Evolutionary conservation across 1,140 invertebrate genomes (phyloP).

Genomic region (Trigoniulus corallinus): DNA sequence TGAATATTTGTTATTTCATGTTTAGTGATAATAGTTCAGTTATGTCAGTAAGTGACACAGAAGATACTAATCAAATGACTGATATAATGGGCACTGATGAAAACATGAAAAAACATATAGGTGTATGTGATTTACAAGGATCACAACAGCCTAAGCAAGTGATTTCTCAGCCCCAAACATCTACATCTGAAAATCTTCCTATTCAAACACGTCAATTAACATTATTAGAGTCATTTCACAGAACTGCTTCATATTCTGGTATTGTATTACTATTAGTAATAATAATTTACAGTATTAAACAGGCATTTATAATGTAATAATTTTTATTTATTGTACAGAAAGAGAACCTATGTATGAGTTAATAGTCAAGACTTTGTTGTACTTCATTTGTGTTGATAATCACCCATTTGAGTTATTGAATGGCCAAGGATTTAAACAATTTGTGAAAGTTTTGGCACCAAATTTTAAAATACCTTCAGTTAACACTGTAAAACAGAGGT

Average conservation of each 20-base stretch:
- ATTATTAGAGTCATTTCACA: neutral
- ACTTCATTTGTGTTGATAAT: no score
- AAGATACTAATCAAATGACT: neutral
- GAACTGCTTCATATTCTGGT: neutral
- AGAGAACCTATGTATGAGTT: no score
- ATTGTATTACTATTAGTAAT: neutral
- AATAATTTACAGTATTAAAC: neutral
- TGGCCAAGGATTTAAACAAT: no score
- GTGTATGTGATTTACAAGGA: neutral
- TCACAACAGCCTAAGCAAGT: neutral
- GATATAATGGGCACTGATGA: neutral
- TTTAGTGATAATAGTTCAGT: neutral
- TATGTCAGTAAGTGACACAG: neutral
- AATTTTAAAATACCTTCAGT: no score
- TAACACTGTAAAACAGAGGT: no score
- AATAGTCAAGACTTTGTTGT: no score
- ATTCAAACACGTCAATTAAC: neutral
- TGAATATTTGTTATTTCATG: neutral
- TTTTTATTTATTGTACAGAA: neutral
- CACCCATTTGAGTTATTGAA: no score
- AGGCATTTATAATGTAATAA: neutral
- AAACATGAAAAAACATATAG: neutral
- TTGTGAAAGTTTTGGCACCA: no score
- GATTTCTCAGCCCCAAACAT: neutral
- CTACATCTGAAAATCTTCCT: neutral